Base-by-base conservation (phyloP, 2,797 vertebrate genomes). In the Holocentrus rufus region DNA sequence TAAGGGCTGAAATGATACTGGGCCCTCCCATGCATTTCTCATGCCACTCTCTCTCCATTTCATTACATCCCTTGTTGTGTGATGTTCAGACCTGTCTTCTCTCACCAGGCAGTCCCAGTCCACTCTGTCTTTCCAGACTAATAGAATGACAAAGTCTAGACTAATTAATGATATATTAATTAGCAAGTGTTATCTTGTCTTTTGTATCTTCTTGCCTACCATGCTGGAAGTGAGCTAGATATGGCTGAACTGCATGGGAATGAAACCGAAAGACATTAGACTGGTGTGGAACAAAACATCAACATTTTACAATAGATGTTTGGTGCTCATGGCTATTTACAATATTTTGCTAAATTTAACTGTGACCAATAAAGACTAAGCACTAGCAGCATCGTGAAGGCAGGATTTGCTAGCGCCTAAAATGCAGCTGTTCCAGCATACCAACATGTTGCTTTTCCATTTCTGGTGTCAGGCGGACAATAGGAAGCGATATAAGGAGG, bases 401-500 rank as follows among this genome's bases (percentile, higher is more conserved):
- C 68, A 76, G 69, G 17, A 53, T 57, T 70, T 46, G 18, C n/a
- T 69, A 17, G 53, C 3, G 14, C 2, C 10, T 55, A 7, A 23
- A 23, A 58, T 67, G 22, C 59, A 8, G 20, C 22, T 11, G 54
- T 56, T 49, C 27, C 23, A 27, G 9, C 74, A 53, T 34, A 15
- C 10, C 9, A 49, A 25, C 22, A 34, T 54, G 22, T 59, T 47
- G 9, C 31, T 44, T 55, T 49, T 60, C 13, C 15, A 0, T 83
- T 20, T 74, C 30, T 72, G 56, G 22, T 23, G 15, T 69, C 86
- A 99, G 98, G 97, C 97, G 59, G 96, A 97, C 89, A 98, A 98
- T 87, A 94, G 97, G 81, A 97, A 98, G 83, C 94, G 96, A 11
- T 95, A 96, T 85, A 98, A 96, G 85, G 97, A 99, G 78, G 97